Base-by-base conservation (phyloP, 2,797 vertebrate species). In the Clarias laeviceps region DNA sequence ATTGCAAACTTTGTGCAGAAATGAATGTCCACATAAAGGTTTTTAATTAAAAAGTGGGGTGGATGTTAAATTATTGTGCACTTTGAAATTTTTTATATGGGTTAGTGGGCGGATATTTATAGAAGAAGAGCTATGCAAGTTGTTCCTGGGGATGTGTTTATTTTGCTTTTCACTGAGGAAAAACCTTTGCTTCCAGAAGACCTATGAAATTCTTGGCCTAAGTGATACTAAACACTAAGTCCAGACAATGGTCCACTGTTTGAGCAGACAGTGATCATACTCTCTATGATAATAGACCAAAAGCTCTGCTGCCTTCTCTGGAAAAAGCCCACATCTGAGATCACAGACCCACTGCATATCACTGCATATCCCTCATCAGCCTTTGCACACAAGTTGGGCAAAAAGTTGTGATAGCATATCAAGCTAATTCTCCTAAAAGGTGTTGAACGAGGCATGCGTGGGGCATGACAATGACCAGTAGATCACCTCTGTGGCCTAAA, bases 41-140 rank as follows among this genome's bases (percentile, higher is more conserved):
- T 91, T 92, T 94, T 92, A 92, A 68, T 90, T 86, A 88, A 68
- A 15, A 29, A 89, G 84, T 11, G 12, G 88, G 85, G 87, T 61
- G 70, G 90, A 92, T 93, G 91, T 92, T 89, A 88, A 88, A 90
- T 90, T 87, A 88, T 88, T 90, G 83, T 89, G 86, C 88, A 70
- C 91, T 90, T 91, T 91, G 69, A 79, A 91, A 91, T 90, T 65
- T 86, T 91, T 91, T 83, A 91, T 92, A 87, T 89, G 82, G 73
- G 82, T 89, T 88, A 91, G 89, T 86, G 82, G 80, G 84, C 22
- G 66, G 89, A 87, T 85, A 90, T 92, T 92, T 87, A 90, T 92
- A 91, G 89, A 85, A 61, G 73, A 83, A 86, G 12, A 77, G 82
- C 72, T 83, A 70, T 88, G 82, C 85, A 86, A 86, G 88, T 76